A percentile compares a stretch with the other conserved stretches of the same genome.
Conservation (phyloP, 2,888 invertebrate species). For the Hetaerina titia region DNA sequence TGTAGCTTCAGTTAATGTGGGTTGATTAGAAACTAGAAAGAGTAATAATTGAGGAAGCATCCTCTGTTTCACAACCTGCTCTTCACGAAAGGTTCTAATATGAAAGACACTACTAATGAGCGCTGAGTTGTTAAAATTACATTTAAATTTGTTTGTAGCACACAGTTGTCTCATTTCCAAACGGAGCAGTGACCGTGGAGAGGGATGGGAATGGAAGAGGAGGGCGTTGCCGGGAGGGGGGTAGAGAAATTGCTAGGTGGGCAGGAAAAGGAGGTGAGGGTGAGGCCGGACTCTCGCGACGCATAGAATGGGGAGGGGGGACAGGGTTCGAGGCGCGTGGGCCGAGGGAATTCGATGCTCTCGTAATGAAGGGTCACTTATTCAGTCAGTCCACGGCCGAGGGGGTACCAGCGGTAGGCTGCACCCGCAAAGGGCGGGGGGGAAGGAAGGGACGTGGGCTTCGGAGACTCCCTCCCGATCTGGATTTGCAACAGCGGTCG, state of each 20-base stretch:
- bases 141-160: not conserved
- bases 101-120: too few species aligned
- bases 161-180: not conserved
- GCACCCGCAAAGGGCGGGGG: slow-evolving; percentile 1
- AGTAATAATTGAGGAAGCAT: too few species aligned
- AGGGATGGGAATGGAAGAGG: not conserved
- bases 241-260: not conserved
- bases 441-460: not conserved
- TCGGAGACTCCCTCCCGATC: not conserved
- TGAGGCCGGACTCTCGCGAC: not conserved
- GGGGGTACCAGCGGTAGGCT: not conserved
- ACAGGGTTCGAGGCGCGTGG: not conserved
- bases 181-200: not conserved
- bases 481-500: not conserved
- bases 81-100: too few species aligned
- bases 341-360: not conserved
- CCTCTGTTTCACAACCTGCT: too few species aligned
- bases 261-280: not conserved
- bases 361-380: slow-evolving; percentile 52
- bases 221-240: not conserved
- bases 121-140: too few species aligned
- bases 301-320: not conserved
- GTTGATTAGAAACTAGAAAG: too few species aligned
- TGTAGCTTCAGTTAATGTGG: too few species aligned
- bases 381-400: slow-evolving; percentile 41